Evolutionary conservation across 2,888 invertebrate species (phyloP), one percentile per base, ranked within the genome.

Genomic region (Parnassius apollo): DNA sequence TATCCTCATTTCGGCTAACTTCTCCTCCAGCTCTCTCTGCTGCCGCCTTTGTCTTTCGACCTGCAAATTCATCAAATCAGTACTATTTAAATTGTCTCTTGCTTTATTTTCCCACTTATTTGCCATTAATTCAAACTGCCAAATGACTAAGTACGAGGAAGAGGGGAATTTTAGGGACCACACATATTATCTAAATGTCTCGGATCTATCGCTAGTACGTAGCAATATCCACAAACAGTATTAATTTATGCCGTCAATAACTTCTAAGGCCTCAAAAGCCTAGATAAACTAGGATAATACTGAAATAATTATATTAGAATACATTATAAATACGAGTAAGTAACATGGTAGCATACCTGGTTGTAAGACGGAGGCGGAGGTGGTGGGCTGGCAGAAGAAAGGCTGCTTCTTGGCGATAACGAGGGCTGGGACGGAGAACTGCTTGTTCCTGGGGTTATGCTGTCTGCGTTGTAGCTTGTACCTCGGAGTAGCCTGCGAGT

Each of bases 371-470:
- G 91, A 25, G 91, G 91, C 1, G 91, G 90, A 93, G 74, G 97
- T 1, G 97, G 97, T 50, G 98, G 97, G 68, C 97, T 97, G 66
- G 97, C 96, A 42, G 97, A 96, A 2, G 97, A 96, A 25, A 97
- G 85, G 68, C 97, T 97, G 78, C 97, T 97, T 68, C 97, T 93
- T 0, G 97, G 97, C 42, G 97, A 97, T 53, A 97, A 84, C 12
- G 97, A 97, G 9, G 97, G 96, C 79, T 97, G 96, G 2, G 97
- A 96, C 59, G 84, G 88, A 1, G 86, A 88, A 70, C 88, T 89
- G 68, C 95, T 94, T 4, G 96, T 96, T 18, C 95, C 95, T 45
- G 95, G 94, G 2, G 94, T 94, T 42, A 89, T 92, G 56, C 92
- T 86, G n/a, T 91, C 93, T 0, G 81, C 82, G 59, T 76, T 89